Percentiles rank a stretch among this genome's conserved stretches.
Conservation (phyloP, 2,113 vertebrate genomes). For the Jaculus jaculus region DNA sequence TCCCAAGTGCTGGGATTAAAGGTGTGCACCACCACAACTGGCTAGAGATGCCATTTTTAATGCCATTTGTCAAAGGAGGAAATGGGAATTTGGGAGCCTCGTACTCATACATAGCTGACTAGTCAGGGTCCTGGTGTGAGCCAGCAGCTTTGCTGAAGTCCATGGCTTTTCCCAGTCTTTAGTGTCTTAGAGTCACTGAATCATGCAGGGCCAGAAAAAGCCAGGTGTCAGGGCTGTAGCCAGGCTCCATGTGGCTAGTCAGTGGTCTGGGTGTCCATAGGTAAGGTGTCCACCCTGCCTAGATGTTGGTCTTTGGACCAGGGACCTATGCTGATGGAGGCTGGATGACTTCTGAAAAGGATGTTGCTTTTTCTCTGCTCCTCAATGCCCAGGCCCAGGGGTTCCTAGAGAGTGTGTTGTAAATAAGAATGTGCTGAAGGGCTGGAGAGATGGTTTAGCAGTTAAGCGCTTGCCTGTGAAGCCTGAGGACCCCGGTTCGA, state of each 20-base stretch:
- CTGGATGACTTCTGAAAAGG: background rate
- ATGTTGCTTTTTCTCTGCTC: background rate
- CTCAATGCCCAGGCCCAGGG: background rate
- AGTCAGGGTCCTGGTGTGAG: background rate
- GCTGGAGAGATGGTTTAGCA: no score
- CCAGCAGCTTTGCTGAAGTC: background rate
- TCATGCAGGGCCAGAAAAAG: rapidly evolving
- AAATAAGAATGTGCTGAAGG: background rate
- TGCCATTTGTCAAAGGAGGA: background rate
- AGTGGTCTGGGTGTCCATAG: background rate
- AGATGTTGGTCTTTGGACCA: background rate
- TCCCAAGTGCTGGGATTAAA: no score
- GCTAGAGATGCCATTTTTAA: background rate
- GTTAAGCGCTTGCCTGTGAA: no score
- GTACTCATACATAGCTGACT: no score
- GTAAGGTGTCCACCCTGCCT: background rate
- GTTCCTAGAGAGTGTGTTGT: background rate
- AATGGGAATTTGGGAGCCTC: background rate
- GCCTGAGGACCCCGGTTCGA: no score
- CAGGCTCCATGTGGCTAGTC: background rate
- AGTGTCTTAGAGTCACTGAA: background rate
- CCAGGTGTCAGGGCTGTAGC: background rate
- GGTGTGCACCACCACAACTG: no score
- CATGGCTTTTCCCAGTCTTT: background rate
- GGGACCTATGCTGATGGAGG: background rate